phyloP scores from a whole-genome alignment of 2,888 invertebrate genomes.

The Argynnis bischoffii region DNA sequence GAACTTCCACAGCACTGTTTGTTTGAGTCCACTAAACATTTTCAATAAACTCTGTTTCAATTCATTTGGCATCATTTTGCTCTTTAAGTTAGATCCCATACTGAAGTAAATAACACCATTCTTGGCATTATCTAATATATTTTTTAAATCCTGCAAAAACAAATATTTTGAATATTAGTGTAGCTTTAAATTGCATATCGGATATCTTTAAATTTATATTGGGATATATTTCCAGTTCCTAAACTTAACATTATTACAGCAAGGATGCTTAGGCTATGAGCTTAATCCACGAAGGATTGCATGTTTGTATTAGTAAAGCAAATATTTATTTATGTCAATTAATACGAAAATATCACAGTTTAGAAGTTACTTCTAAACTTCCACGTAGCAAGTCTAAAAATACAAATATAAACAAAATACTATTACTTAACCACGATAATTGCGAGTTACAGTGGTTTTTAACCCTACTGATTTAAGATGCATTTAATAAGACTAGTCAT shows the following conservation, averaged over 20 bases:
- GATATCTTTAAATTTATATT: not conserved
- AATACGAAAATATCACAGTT: no score
- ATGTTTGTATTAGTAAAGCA: no score
- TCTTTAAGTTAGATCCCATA: constrained; percentile 61
- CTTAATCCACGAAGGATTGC: no score
- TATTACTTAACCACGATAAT: no score
- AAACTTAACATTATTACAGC: not conserved
- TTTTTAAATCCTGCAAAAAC: constrained; percentile 56
- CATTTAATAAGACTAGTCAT: no score
- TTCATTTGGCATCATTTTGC: constrained; percentile 52
- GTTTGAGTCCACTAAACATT: constrained; percentile 57
- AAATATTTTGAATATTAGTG: not conserved
- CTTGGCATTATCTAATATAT: constrained; percentile 55
- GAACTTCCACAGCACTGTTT: constrained; percentile 67
- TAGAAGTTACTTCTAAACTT: no score
- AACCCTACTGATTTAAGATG: no score
- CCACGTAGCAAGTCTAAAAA: no score
- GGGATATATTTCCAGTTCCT: not conserved
- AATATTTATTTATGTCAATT: no score
- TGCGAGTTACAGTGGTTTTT: no score
- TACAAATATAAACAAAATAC: no score
- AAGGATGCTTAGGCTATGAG: constrained; percentile 14
- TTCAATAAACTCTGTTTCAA: constrained; percentile 49
- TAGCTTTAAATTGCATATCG: not conserved
- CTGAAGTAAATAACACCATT: constrained; percentile 70